phyloP scores from a whole-genome alignment of 2,113 vertebrate genomes.

The Chionomys nivalis region DNA sequence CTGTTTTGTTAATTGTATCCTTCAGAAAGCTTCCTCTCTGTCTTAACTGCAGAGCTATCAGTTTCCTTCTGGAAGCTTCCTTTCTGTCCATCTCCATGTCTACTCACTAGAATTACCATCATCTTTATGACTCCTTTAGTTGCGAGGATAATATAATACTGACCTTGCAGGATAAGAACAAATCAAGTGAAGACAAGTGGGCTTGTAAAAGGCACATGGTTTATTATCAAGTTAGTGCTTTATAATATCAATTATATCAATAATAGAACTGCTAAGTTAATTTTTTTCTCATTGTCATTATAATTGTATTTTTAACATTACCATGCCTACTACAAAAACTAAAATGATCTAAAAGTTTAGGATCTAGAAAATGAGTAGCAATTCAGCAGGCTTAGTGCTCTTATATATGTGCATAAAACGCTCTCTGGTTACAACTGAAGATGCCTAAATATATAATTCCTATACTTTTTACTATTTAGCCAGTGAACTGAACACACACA shows the following conservation, averaged over 20 bases:
- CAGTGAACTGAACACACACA: background rate
- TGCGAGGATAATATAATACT: background rate
- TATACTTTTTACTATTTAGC: constrained; percentile 41
- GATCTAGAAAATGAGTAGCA: constrained; percentile 1
- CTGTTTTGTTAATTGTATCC: constrained; percentile 27
- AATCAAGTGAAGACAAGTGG: background rate
- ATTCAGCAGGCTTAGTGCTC: background rate
- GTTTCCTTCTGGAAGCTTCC: background rate
- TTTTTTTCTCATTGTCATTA: background rate
- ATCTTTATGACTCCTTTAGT: background rate
- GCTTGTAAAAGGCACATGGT: background rate
- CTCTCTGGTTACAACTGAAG: background rate
- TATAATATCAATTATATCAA: background rate
- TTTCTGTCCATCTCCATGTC: background rate
- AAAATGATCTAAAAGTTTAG: constrained; percentile 25
- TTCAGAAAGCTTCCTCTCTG: background rate
- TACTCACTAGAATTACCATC: constrained; percentile 37
- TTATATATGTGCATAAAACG: background rate
- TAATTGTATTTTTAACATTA: background rate
- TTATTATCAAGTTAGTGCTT: background rate
- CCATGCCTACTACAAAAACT: background rate
- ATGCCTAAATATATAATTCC: background rate
- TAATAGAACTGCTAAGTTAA: background rate
- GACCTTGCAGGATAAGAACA: background rate
- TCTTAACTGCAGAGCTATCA: background rate